Conservation (phyloP, 2,888 invertebrate genomes). For the Atherix ibis region DNA sequence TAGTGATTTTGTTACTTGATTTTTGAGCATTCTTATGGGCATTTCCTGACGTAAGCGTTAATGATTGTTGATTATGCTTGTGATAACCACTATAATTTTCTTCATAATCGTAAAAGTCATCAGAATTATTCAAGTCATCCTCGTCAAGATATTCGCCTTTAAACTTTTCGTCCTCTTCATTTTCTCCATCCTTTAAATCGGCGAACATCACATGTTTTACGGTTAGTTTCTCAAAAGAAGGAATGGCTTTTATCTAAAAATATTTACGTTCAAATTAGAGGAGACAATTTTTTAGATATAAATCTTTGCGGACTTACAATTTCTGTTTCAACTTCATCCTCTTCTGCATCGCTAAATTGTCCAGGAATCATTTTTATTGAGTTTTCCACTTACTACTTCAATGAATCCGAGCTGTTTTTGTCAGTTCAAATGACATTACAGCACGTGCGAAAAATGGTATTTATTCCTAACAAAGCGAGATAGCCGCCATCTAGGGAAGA, state of each 20-base stretch:
- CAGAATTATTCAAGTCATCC: slow-evolving; percentile 17
- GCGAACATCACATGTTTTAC: slow-evolving; percentile 21
- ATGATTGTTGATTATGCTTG: slow-evolving; percentile 20
- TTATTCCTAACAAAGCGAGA: too few species aligned
- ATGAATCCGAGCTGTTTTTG: too few species aligned
- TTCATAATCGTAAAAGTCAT: slow-evolving; percentile 20
- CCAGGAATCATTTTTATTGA: slow-evolving; percentile 14
- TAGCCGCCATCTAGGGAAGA: too few species aligned
- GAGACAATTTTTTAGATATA: too few species aligned
- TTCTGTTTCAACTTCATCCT: too few species aligned
- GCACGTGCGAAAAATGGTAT: too few species aligned
- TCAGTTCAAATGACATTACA: too few species aligned
- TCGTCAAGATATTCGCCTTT: slow-evolving; percentile 17
- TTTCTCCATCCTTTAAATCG: slow-evolving; percentile 13
- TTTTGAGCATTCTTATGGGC: slow-evolving; percentile 36
- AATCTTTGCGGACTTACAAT: too few species aligned
- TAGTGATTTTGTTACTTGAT: slow-evolving; percentile 42
- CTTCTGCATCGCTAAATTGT: slow-evolving; percentile 30
- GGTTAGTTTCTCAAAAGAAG: slow-evolving; percentile 16
- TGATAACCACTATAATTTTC: slow-evolving; percentile 25
- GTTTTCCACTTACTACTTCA: neutral
- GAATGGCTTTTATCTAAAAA: neutral
- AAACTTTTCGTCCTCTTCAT: slow-evolving; percentile 13
- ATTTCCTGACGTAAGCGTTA: slow-evolving; percentile 5
- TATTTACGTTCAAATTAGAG: neutral